Percentiles rank a stretch among this genome's conserved stretches.
Evolutionary conservation across 2,888 invertebrate genomes (phyloP).

Genomic region (Synanthedon vespiformis): DNA sequence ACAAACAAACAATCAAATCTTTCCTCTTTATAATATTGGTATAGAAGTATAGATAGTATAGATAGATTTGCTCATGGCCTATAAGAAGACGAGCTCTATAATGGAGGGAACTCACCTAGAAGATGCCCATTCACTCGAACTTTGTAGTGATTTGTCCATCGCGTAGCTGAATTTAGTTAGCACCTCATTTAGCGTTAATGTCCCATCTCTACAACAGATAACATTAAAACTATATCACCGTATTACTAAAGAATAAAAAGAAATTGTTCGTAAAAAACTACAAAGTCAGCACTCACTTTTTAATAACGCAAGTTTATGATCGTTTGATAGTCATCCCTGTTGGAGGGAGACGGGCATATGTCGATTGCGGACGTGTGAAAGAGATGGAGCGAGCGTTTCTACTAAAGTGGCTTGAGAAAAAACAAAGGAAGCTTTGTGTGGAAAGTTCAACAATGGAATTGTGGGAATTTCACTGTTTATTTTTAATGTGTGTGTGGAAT

Average conservation of each 20-base stretch:
- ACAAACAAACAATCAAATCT: too few species aligned
- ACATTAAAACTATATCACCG: conserved; percentile 6
- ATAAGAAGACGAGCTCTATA: too few species aligned
- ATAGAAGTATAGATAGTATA: too few species aligned
- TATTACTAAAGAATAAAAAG: conserved; percentile 2
- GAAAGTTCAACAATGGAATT: conserved; percentile 7
- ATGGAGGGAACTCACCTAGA: too few species aligned
- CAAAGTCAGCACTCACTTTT: conserved; percentile 8
- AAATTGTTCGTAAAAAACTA: conserved; percentile 4
- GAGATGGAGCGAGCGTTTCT: conserved; percentile 1
- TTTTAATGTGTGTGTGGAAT: conserved; percentile 6
- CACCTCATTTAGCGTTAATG: background rate
- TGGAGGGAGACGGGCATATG: background rate
- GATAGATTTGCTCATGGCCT: too few species aligned
- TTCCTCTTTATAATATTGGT: too few species aligned
- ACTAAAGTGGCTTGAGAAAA: conserved; percentile 8
- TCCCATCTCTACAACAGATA: background rate
- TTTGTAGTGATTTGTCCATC: too few species aligned
- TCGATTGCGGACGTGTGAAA: conserved; percentile 2
- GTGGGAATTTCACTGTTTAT: conserved; percentile 6
- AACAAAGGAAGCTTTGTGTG: conserved; percentile 7
- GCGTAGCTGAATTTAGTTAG: too few species aligned
- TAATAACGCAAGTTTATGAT: conserved; percentile 8
- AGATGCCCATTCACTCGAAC: too few species aligned
- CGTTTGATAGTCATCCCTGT: conserved; percentile 6